A percentile compares a stretch with the other conserved stretches of the same genome.
Conservation (phyloP, 2,113 vertebrate species). For the Strigops habroptila region DNA sequence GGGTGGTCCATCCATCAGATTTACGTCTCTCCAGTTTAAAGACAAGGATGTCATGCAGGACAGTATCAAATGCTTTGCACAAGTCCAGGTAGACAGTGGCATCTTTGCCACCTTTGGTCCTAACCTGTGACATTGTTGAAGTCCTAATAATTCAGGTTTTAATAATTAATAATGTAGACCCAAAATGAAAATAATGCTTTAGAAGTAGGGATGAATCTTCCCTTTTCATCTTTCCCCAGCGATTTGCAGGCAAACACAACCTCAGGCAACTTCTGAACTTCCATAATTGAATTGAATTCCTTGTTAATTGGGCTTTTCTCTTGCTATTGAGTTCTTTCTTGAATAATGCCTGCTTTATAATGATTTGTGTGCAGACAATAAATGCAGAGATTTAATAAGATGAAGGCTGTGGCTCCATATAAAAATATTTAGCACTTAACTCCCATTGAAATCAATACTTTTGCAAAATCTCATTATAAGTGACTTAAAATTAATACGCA, state of each 20-base stretch:
- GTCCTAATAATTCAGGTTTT: not conserved
- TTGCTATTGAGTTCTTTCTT: not conserved
- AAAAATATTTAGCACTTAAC: constrained; percentile 13
- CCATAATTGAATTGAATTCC: constrained; percentile 32
- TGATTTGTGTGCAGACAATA: constrained; percentile 25
- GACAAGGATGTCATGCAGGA: not conserved
- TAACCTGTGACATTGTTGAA: not conserved
- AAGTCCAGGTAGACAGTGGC: not conserved
- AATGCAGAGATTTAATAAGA: constrained; percentile 17
- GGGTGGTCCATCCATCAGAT: not conserved
- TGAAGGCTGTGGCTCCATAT: not conserved
- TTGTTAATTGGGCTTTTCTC: constrained; percentile 50
- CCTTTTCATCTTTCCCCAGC: constrained; percentile 21
- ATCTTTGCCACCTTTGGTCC: not conserved
- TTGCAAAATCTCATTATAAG: not conserved
- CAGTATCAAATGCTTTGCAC: not conserved
- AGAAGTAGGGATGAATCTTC: not conserved
- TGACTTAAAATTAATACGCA: not conserved
- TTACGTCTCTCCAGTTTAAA: not conserved
- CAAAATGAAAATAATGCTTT: constrained; percentile 18
- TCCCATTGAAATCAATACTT: constrained; percentile 38
- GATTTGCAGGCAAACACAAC: constrained; percentile 11
- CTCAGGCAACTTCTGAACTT: constrained; percentile 31
- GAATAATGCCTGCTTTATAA: not conserved
- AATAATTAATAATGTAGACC: not conserved